Base-by-base conservation (phyloP, 2,888 invertebrate species). In the Cephus runcator region DNA sequence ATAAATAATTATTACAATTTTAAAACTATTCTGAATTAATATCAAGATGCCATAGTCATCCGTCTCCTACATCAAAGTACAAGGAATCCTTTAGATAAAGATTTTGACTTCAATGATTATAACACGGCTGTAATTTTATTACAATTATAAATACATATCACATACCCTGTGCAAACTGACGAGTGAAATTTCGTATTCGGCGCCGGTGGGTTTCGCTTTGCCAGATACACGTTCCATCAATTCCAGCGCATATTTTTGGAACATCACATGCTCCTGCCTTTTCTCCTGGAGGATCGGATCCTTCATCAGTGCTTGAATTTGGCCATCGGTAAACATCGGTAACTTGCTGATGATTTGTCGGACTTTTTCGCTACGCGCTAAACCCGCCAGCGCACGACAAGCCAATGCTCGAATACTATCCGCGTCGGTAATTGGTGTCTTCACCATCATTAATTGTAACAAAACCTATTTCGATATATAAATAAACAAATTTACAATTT, bases 221-320 rank as follows among this genome's bases (percentile, higher is more conserved):
- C 98, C 98, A 3, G 97, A 97, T 0, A 99, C 96, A 0, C 96
- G 93, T 90, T 98, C 98, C 80, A 99, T 93, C 69, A 99, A 92
- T 87, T 98, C 97, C 15, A 97, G 92, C 0, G 98, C 98, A 90
- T 98, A 97, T 88, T 97, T 97, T 92, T 98, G 98, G 91, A 99
- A 99, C 92, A 96, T 95, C 0, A 98, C 97, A 92, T 99, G 99
- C 87, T 99, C 98, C 83, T 96, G 96, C 0, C 98, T 94, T 91
- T 98, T 98, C 92, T 99, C 99, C 92, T 98, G 98, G 1, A 99
- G 93, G 81, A 99, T 97, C 15, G 99, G 99, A 92, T 99, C 98
- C 77, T 97, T 96, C 97, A 99, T 98, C 77, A 99, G 92, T 83
- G 94, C 96, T 92, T 98, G 98, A 87, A 99, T 94, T 90, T 98